Percentiles rank a stretch among this genome's conserved stretches.
These are phyloP conservation scores for Brenthis ino DNA, from an alignment of 2,888 invertebrate genomes.

Conservation along the genomic window DNA sequence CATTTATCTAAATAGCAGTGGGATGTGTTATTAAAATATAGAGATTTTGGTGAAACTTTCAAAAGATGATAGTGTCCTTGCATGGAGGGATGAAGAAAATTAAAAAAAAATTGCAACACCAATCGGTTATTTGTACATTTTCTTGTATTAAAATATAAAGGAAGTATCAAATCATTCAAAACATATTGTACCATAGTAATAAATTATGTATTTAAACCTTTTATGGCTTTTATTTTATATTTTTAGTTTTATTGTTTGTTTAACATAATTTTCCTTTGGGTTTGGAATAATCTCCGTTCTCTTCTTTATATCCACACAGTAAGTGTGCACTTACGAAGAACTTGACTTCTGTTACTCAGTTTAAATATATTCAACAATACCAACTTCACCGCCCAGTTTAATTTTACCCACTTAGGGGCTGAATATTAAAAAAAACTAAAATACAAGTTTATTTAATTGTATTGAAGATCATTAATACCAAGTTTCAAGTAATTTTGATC, in stretches of 20 bases:
- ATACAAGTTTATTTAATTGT: too few species aligned
- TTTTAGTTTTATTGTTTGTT: not conserved
- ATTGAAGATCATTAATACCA: too few species aligned
- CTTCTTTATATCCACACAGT: too few species aligned
- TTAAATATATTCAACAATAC: too few species aligned
- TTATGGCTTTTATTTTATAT: slow-evolving; percentile 20
- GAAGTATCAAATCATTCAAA: slow-evolving; percentile 66
- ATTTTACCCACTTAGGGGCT: too few species aligned
- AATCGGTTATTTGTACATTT: slow-evolving; percentile 47
- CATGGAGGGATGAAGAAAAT: slow-evolving; percentile 50
- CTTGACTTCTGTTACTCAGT: too few species aligned
- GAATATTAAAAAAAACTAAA: too few species aligned
- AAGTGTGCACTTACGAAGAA: too few species aligned
- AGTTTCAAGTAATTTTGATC: too few species aligned
- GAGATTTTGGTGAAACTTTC: slow-evolving; percentile 50
- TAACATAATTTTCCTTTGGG: too few species aligned
- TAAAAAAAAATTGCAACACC: slow-evolving; percentile 42
- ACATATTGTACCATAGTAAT: slow-evolving; percentile 77
- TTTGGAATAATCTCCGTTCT: too few species aligned
- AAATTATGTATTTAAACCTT: slow-evolving; percentile 79
- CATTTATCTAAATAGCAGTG: slow-evolving; percentile 50
- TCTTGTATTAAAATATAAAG: slow-evolving; percentile 43
- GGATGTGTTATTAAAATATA: slow-evolving; percentile 49
- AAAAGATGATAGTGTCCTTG: slow-evolving; percentile 43
- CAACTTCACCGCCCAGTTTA: too few species aligned